Evolutionary conservation across 2,113 vertebrate genomes (phyloP).

Genomic region (Eclectus roratus): DNA sequence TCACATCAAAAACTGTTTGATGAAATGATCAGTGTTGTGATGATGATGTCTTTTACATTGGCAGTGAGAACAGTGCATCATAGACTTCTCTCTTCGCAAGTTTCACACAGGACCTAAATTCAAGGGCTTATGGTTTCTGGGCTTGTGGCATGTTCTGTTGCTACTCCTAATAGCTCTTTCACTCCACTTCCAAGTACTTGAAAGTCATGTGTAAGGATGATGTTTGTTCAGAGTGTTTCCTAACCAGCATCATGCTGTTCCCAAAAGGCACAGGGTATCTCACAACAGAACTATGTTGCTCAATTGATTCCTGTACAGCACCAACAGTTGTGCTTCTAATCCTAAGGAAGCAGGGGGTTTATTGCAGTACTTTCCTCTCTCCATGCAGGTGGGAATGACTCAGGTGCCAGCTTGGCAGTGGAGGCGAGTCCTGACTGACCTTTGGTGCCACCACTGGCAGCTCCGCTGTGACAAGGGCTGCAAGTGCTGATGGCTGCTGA

Average conservation of each 20-base stretch:
- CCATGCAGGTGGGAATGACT: neutral
- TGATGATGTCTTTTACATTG: too few relatives aligned
- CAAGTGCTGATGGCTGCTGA: neutral
- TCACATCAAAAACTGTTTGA: too few relatives aligned
- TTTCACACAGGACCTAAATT: too few relatives aligned
- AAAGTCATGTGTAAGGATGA: accelerated
- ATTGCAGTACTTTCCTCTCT: neutral
- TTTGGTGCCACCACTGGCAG: neutral
- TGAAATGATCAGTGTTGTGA: too few relatives aligned
- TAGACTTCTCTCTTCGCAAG: too few relatives aligned
- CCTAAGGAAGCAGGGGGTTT: neutral
- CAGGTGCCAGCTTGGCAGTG: neutral
- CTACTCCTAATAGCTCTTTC: neutral
- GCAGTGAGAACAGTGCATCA: too few relatives aligned
- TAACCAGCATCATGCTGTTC: neutral
- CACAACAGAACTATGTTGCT: neutral
- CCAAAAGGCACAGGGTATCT: neutral
- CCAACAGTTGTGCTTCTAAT: neutral
- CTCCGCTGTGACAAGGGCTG: neutral
- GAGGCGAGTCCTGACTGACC: neutral
- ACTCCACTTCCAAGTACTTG: neutral
- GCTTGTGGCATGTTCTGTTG: neutral
- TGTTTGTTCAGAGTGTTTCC: neutral
- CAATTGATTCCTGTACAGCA: neutral
- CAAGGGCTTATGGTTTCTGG: neutral